phyloP scores from a whole-genome alignment of 1,140 invertebrate species.

The Trissolcus basalis region DNA sequence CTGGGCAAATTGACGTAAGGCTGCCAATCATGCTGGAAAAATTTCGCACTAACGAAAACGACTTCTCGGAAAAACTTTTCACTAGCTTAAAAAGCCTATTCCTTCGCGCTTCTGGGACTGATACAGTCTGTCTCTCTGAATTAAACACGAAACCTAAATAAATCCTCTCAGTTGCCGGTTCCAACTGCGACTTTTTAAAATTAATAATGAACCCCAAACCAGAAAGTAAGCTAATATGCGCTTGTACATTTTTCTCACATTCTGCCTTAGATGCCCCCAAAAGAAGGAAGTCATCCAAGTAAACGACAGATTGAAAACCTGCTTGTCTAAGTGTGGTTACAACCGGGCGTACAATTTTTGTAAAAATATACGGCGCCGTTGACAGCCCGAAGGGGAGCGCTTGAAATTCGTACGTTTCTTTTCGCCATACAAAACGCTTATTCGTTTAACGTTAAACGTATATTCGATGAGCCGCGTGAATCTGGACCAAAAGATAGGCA shows the following conservation, averaged over 20 bases:
- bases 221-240: constrained; percentile 1
- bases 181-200: background rate
- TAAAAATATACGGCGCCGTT: constrained; percentile 1
- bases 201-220: background rate
- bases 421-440: background rate
- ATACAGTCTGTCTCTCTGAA: background rate
- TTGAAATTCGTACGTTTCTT: background rate
- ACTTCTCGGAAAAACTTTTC: background rate
- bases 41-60: background rate
- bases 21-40: constrained; percentile 8
- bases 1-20: constrained; percentile 2
- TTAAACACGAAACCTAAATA: background rate
- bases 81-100: background rate
- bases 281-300: constrained; percentile 1
- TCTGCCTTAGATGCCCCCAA: background rate
- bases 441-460: no score
- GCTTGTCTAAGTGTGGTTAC: background rate
- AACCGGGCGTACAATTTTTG: constrained; percentile 1
- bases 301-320: constrained; percentile 1
- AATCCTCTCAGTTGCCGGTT: background rate
- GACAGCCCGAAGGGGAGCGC: background rate
- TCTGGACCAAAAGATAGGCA: background rate
- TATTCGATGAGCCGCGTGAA: constrained; percentile 1
- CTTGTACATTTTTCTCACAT: background rate
- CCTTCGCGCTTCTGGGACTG: background rate